Evolutionary conservation across 2,113 vertebrate species (phyloP).

Genomic region (Festucalex cinctus): DNA sequence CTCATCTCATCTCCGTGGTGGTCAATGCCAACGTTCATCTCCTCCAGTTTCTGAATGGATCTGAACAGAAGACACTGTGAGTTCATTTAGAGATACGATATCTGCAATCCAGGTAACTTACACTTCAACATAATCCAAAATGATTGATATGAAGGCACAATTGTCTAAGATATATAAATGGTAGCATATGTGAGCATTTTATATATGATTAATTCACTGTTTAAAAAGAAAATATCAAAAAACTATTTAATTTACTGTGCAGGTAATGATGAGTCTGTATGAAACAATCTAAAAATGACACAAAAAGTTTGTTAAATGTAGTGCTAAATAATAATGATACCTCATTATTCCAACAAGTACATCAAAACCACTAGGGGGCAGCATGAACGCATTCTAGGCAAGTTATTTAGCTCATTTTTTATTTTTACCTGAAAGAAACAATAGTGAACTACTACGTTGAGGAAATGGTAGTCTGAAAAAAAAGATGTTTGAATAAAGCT

Average conservation of each 20-base stretch:
- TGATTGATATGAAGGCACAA: not conserved
- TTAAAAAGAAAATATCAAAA: too few relatives aligned
- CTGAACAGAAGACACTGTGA: constrained; percentile 55
- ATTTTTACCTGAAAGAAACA: too few relatives aligned
- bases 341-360: not conserved
- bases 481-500: too few relatives aligned
- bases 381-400: not conserved
- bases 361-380: not conserved
- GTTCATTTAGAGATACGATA: not conserved
- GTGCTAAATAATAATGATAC: not conserved
- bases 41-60: constrained; percentile 94
- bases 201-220: not conserved
- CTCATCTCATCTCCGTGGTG: constrained; percentile 81
- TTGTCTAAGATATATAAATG: not conserved
- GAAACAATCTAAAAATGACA: not conserved
- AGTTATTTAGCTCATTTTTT: not conserved
- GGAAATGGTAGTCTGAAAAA: too few relatives aligned
- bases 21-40: constrained; percentile 92
- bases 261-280: not conserved
- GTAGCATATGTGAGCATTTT: not conserved
- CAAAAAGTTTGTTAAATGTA: not conserved
- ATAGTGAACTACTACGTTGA: too few relatives aligned
- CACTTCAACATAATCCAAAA: not conserved
- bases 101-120: not conserved
- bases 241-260: too few relatives aligned